phyloP scores from a whole-genome alignment of 2,888 invertebrate genomes.

The Hydroisotoma schaefferi region DNA sequence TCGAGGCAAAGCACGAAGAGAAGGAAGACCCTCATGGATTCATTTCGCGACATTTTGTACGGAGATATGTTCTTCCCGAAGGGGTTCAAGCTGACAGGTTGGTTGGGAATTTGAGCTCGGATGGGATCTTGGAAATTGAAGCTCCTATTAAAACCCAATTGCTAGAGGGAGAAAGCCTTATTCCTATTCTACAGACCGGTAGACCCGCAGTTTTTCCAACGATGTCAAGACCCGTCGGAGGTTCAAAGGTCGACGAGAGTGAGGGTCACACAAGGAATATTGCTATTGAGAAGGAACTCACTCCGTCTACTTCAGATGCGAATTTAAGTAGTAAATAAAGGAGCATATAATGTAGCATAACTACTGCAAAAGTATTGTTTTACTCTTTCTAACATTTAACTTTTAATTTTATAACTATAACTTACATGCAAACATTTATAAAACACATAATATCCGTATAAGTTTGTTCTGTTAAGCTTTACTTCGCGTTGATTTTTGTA shows the following conservation, averaged over 20 bases:
- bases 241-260: background rate
- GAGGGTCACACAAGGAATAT: background rate
- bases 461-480: no score
- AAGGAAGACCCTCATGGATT: conserved; percentile 31
- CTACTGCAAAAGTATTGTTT: no score
- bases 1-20: conserved; percentile 52
- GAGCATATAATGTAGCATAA: no score
- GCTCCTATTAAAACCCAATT: conserved; percentile 41
- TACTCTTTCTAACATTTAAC: no score
- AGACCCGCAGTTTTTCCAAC: conserved; percentile 26
- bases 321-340: no score
- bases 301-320: no score
- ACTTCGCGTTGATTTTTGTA: no score
- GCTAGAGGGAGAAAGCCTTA: conserved; percentile 11
- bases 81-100: conserved; percentile 50
- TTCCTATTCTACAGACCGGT: conserved; percentile 33
- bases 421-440: no score
- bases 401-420: no score
- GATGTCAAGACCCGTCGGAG: conserved; percentile 1
- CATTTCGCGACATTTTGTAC: conserved; percentile 50
- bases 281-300: background rate
- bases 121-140: conserved; percentile 50
- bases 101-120: conserved; percentile 50
- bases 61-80: conserved; percentile 51
- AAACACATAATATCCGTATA: no score